Evolutionary conservation across 2,113 vertebrate species (phyloP).

Genomic region (Neodontobutis hainanensis): DNA sequence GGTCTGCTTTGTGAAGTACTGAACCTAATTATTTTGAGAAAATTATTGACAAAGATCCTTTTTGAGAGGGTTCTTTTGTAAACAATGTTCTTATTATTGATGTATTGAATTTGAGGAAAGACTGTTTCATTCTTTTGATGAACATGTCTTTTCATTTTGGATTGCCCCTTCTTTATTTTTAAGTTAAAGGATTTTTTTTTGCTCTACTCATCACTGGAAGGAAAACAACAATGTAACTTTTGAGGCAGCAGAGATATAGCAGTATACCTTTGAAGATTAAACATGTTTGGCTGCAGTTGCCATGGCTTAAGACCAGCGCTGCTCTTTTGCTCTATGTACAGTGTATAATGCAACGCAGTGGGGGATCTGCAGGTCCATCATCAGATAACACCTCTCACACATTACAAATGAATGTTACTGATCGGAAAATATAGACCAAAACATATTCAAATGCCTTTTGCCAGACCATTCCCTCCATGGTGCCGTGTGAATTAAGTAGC

Average conservation of each 20-base stretch:
- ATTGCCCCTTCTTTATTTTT: background rate
- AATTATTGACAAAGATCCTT: too few species aligned
- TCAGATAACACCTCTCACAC: background rate
- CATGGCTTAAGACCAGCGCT: background rate
- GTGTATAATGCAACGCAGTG: background rate
- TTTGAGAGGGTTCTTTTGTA: too few species aligned
- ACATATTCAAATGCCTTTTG: constrained; percentile 10
- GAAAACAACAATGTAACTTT: background rate
- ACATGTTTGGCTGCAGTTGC: background rate
- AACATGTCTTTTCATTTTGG: background rate
- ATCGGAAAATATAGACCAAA: background rate
- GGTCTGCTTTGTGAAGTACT: too few species aligned
- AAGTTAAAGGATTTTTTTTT: background rate
- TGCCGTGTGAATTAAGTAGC: background rate
- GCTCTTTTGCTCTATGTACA: background rate
- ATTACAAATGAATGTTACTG: background rate
- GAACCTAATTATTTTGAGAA: too few species aligned
- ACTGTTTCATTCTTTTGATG: too few species aligned
- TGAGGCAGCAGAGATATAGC: too few species aligned
- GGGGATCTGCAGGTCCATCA: background rate
- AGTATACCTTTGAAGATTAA: background rate
- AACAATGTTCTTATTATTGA: too few species aligned
- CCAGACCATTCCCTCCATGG: background rate
- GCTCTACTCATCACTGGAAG: background rate
- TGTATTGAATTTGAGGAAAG: too few species aligned